phyloP scores from a whole-genome alignment of 1,140 invertebrate genomes.

The Bombus breviceps region DNA sequence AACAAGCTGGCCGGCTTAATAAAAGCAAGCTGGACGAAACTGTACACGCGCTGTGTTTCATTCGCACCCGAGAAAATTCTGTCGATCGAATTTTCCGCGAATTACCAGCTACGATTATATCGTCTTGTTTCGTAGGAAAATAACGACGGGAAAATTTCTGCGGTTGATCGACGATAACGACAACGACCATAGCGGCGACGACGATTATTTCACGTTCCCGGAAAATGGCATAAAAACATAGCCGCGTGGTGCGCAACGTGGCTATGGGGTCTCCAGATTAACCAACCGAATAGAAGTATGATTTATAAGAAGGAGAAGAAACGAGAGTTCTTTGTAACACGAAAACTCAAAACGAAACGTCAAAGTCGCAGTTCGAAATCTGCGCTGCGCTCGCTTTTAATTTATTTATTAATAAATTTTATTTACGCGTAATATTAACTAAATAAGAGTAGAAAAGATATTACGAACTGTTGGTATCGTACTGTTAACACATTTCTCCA shows the following conservation, averaged over 20 bases:
- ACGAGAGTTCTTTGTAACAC: conserved; percentile 48
- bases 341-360: conserved; percentile 12
- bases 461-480: too few relatives aligned
- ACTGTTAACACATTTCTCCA: too few relatives aligned
- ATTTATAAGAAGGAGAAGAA: conserved; percentile 67
- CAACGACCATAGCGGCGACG: conserved; percentile 13
- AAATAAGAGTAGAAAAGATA: too few relatives aligned
- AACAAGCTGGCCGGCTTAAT: neutral
- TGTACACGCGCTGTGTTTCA: too few relatives aligned
- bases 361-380: neutral
- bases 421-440: too few relatives aligned
- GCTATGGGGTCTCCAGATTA: conserved; percentile 58
- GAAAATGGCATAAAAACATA: conserved; percentile 69
- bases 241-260: conserved; percentile 43
- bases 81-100: conserved; percentile 17
- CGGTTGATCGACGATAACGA: conserved; percentile 40
- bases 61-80: neutral
- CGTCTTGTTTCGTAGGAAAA: neutral
- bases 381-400: neutral
- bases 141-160: conserved; percentile 5
- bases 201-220: conserved; percentile 70
- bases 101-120: conserved; percentile 18
- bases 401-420: too few relatives aligned
- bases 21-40: neutral
- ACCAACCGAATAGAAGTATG: conserved; percentile 71